These are phyloP conservation scores for Platichthys stellatus DNA, from an alignment of 2,113 vertebrate genomes.

Conservation along the genomic window DNA sequence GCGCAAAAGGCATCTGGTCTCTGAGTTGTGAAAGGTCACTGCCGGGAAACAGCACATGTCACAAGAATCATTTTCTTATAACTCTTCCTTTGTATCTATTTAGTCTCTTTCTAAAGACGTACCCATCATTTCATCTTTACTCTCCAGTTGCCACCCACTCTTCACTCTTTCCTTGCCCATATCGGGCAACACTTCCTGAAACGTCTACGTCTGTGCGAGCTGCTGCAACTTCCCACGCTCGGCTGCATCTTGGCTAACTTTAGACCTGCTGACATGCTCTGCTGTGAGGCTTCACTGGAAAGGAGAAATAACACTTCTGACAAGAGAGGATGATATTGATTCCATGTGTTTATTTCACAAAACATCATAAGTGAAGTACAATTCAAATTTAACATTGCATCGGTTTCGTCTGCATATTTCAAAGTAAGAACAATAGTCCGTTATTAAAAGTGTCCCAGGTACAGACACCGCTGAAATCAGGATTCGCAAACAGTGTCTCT, in stretches of 20 bases:
- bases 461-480: conserved; percentile 55
- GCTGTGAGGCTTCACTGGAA: background rate
- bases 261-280: background rate
- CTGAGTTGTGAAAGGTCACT: conserved; percentile 75
- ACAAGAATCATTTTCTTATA: conserved; percentile 39
- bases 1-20: conserved; percentile 84
- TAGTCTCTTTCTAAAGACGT: background rate
- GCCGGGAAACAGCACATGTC: conserved; percentile 62
- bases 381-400: conserved; percentile 51
- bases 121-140: conserved; percentile 15
- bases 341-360: conserved; percentile 79
- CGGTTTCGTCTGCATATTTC: conserved; percentile 46
- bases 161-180: conserved; percentile 15
- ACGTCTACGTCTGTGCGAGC: conserved; percentile 5
- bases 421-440: conserved; percentile 59
- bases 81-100: conserved; percentile 13
- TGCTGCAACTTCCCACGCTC: conserved; percentile 13
- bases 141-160: conserved; percentile 37
- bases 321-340: conserved; percentile 49
- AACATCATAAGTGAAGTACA: conserved; percentile 61
- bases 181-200: conserved; percentile 47
- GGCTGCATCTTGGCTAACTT: conserved; percentile 10
- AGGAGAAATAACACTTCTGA: conserved; percentile 55
- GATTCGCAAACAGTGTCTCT: conserved; percentile 56
- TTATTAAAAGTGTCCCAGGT: conserved; percentile 24